Conservation (phyloP, 2,888 invertebrate species). For the Scelioninae gen. 1 region DNA sequence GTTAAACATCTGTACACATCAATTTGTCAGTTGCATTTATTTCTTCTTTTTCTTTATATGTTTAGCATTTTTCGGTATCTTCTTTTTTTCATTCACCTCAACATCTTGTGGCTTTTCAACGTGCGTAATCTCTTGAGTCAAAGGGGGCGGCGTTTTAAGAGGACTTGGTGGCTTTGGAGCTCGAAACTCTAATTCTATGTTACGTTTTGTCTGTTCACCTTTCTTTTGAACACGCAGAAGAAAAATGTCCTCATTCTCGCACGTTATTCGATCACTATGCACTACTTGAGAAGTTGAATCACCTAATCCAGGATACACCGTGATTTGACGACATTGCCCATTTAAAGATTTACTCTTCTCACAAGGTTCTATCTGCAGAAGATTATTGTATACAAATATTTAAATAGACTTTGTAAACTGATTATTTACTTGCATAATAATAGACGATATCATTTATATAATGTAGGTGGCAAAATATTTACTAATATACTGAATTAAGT, state of each 20-base stretch:
- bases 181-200: conserved; percentile 80
- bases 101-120: conserved; percentile 36
- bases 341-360: conserved; percentile 35
- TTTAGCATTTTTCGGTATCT: conserved; percentile 5
- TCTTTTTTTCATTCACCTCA: conserved; percentile 23
- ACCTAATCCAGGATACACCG: conserved; percentile 76
- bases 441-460: too few species aligned
- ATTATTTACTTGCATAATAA: too few species aligned
- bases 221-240: conserved; percentile 79
- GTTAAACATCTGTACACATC: conserved; percentile 5
- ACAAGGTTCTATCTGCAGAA: conserved; percentile 61
- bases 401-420: too few species aligned
- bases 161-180: conserved; percentile 77
- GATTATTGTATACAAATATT: neutral
- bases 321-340: conserved; percentile 77
- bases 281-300: conserved; percentile 76
- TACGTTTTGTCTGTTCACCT: conserved; percentile 74
- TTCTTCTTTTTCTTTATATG: conserved; percentile 61
- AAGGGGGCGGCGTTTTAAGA: conserved; percentile 49
- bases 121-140: conserved; percentile 24
- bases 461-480: too few species aligned
- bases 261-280: conserved; percentile 78
- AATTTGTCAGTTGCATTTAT: conserved; percentile 35
- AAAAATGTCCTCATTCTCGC: conserved; percentile 78
- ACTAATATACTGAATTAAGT: too few species aligned